Evolutionary conservation across 2,888 invertebrate genomes (phyloP).

Genomic region (Drosophila prostipennis): DNA sequence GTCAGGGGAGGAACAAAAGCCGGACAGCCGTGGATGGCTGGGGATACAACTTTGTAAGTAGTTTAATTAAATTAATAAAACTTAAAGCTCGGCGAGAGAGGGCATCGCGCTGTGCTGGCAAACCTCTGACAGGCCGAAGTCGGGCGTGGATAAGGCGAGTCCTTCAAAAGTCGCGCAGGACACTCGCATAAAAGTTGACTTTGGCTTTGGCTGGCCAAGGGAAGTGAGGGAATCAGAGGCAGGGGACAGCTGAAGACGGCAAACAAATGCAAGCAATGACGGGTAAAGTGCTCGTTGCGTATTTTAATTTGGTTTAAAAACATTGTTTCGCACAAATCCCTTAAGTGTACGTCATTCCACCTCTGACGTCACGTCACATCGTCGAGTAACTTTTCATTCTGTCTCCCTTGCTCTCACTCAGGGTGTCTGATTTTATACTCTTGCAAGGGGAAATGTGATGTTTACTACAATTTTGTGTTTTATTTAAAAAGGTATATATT

Average conservation of each 20-base stretch:
- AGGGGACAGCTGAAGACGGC: slow-evolving; percentile 59
- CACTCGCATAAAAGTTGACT: slow-evolving; percentile 69
- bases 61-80: slow-evolving; percentile 80
- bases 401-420: slow-evolving; percentile 5
- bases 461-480: background rate
- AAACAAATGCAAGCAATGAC: slow-evolving; percentile 61
- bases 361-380: slow-evolving; percentile 75
- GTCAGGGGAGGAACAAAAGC: slow-evolving; percentile 28
- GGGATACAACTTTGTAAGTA: slow-evolving; percentile 78
- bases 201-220: background rate
- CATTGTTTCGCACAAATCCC: slow-evolving; percentile 78
- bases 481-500: background rate
- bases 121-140: slow-evolving; percentile 53
- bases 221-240: slow-evolving; percentile 10
- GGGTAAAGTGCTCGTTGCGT: slow-evolving; percentile 79
- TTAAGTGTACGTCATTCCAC: slow-evolving; percentile 71
- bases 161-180: slow-evolving; percentile 56
- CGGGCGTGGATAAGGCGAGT: slow-evolving; percentile 37
- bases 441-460: background rate
- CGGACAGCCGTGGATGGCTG: slow-evolving; percentile 56
- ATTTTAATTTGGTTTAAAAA: slow-evolving; percentile 78
- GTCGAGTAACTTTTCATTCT: slow-evolving; percentile 40
- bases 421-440: slow-evolving; percentile 12
- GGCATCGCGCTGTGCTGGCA: slow-evolving; percentile 24
- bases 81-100: slow-evolving; percentile 65